Evolutionary conservation across 1,140 invertebrate genomes (phyloP), one percentile per base, ranked within the genome.

Genomic region (Drosophila pseudoobscura): DNA sequence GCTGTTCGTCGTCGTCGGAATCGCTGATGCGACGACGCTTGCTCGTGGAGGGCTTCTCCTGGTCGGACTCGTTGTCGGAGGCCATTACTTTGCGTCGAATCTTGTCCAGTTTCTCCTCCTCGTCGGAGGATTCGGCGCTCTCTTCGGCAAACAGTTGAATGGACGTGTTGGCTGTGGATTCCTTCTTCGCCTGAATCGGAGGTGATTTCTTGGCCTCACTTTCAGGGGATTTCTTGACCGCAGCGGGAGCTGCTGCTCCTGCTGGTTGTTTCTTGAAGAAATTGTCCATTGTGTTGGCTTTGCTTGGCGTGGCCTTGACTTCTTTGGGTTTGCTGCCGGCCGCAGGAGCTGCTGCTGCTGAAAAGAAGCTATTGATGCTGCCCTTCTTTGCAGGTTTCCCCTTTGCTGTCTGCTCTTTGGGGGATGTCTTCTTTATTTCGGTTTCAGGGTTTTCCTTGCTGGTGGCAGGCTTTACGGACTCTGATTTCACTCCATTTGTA

Each of bases 11-110:
- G 8, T 39, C 87, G 53, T 89, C 89, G 1, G 89, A 90, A 50
- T 90, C 89, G 15, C 79, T 53, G 39, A 90, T 90, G 8, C 89
- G 89, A 50, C 89, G 80, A 17, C 89, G 72, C 60, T 90, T 90
- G 54, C 56, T 55, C 20, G 45, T 50, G 3, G 58, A 13, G 24
- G 57, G 24, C 31, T 76, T 75, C 15, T 71, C 66, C 51, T 65
- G 46, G 41, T 83, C 75, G 8, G 66, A 72, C 47, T 89, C 80
- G 45, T 85, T 62, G n/a, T 75, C 82, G 2, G 83, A 87, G 3
- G 54, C 70, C 44, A 85, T 26, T 2, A 91, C 75, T 15, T 82
- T 71, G 11, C 87, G 77, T n/a, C 87, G 78, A 17, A 91, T 26
- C 15, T 77, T 84, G 44, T 91, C 85, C 15, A 91, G 20, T 41